Evolutionary conservation across 2,797 vertebrate species (phyloP), one percentile per base, ranked within the genome.

Genomic region (Xenentodon cancila): DNA sequence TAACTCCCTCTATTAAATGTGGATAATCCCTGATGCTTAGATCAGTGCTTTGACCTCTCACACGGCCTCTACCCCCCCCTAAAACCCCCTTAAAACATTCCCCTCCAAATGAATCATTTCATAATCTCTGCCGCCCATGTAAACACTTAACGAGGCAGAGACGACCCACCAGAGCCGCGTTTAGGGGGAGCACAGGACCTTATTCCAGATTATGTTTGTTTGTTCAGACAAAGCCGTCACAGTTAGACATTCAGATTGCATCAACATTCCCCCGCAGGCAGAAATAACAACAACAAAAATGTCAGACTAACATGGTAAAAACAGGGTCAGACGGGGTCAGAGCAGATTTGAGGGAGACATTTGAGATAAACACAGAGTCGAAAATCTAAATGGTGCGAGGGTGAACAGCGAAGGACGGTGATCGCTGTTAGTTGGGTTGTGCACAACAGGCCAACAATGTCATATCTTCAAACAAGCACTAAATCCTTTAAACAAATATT

Each of bases 21-120:
- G 79, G 85, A 92, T 91, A 86, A 92, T 91, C 88, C 81, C 81
- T 80, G 74, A 86, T 80, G 80, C 80, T 87, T 84, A 82, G 84
- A 72, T 84, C 69, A 65, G 75, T 60, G 82, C 84, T 85, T 71
- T 54, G 49, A 45, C 79, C 70, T 84, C 85, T 76, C 79, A 73
- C 83, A 80, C 64, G 74, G 62, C 70, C 80, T 71, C 40, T 40
- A 40, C 13, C 37, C 13, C 37, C 37, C 30, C n/a, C n/a, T n/a
- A n/a, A 5, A 30, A 5, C 46, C 21, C 19, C 46, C 12, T 20
- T 60, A 49, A 87, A 83, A 82, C 79, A 71, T 74, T 82, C 60
- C 79, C 77, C 71, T 60, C 77, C 80, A 82, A 90, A 89, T 87
- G 73, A 84, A 90, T 88, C 85, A 79, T 68, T 75, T 86, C 75